Evolutionary conservation across 2,888 invertebrate species (phyloP), one percentile per base, ranked within the genome.

Genomic region (Spodoptera picta): DNA sequence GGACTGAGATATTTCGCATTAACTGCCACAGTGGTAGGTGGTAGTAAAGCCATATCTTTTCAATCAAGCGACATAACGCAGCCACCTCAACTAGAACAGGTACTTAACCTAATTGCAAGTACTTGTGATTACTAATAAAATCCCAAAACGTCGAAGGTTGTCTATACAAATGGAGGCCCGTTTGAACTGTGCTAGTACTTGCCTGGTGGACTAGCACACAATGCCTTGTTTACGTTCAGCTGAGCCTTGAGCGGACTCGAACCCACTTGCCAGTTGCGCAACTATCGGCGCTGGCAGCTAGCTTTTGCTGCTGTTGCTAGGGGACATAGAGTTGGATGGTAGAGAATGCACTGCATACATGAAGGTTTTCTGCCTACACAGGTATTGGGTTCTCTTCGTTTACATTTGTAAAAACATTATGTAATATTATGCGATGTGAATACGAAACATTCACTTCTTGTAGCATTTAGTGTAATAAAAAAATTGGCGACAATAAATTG

Each of bases 261-360:
- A 83, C 83, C 61, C 73, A 65, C 83, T 91, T 89, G 90, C 90
- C 73, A 68, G 82, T 92, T 91, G 90, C 90, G 89, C 91, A 92
- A 91, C 83, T 75, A 76, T 78, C 75, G 81, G 80, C 72, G 77
- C 71, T 85, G 82, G 87, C n/a, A n/a, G n/a, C 83, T 82, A 79
- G 78, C 85, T 84, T 83, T 81, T 72, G 77, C 79, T 82, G 75
- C 77, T 90, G 92, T 92, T 92, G 89, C 92, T 90, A 92, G 65
- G 53, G 73, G 49, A 48, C 86, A 84, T 60, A 87, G 88, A 90
- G 43, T 61, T 75, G 1, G 4, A 10, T 27, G 5, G 3, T 0
- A 1, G 2, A 52, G 42, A 41, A n/a, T 11, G 0, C 0, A 3
- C 36, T 9, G 4, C 1, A 0, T 27, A 23, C 11, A 10, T 0